Conservation (phyloP, 2,113 vertebrate genomes). For the Sorex fumeus region DNA sequence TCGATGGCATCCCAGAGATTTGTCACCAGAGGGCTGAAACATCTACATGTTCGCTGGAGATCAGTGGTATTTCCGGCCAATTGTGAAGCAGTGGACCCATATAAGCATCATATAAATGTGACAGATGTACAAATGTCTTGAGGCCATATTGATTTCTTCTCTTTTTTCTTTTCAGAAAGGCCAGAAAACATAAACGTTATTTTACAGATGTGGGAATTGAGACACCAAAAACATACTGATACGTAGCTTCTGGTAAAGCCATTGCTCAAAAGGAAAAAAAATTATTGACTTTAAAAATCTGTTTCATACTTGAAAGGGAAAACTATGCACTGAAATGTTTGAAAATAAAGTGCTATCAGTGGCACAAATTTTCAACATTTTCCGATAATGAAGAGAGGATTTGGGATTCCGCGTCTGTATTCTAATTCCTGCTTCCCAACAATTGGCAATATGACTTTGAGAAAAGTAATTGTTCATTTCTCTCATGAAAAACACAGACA, state of each 20-base stretch:
- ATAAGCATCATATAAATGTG: too few relatives aligned
- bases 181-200: background rate
- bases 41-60: background rate
- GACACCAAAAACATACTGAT: background rate
- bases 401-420: background rate
- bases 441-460: background rate
- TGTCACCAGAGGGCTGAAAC: background rate
- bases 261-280: background rate
- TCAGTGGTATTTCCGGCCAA: background rate
- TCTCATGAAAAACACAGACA: background rate
- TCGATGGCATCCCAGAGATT: background rate
- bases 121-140: fast-evolving
- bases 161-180: background rate
- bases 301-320: background rate
- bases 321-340: slow-evolving; percentile 48
- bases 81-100: background rate
- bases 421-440: background rate
- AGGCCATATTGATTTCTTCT: background rate
- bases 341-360: slow-evolving; percentile 45
- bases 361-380: background rate
- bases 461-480: background rate
- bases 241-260: background rate
- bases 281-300: slow-evolving; percentile 42
- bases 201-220: background rate
- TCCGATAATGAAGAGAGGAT: slow-evolving; percentile 23